phyloP scores from a whole-genome alignment of 2,113 vertebrate species.

The Atrichornis clamosus region DNA sequence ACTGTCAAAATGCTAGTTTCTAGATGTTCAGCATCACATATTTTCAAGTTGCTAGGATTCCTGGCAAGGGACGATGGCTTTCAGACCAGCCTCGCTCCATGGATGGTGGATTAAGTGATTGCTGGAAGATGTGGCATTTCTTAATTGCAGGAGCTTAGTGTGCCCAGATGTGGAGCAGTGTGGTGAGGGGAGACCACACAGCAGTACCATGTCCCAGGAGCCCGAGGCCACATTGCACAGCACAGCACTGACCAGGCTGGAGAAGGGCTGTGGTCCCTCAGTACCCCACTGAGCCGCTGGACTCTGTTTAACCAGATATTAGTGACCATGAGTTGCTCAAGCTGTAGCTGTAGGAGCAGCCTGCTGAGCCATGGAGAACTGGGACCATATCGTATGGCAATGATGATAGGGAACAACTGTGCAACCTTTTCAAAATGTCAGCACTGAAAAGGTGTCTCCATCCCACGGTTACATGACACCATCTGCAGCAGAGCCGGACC shows the following conservation, averaged over 20 bases:
- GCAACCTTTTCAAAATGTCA: neutral
- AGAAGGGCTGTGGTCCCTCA: neutral
- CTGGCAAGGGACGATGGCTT: neutral
- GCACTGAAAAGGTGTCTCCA: neutral
- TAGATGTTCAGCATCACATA: neutral
- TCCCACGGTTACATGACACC: fast-evolving
- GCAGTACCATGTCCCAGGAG: neutral
- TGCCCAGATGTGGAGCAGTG: fast-evolving
- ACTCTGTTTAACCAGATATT: neutral
- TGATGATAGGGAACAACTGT: neutral
- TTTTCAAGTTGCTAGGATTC: neutral
- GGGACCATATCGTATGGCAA: neutral
- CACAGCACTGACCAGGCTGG: neutral
- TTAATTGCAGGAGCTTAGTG: neutral
- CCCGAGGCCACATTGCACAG: fast-evolving
- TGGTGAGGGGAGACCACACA: neutral
- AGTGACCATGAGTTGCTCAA: neutral
- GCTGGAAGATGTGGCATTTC: neutral
- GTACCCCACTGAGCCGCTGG: neutral
- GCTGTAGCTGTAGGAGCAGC: neutral
- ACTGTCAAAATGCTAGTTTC: neutral
- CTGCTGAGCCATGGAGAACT: neutral
- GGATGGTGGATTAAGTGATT: neutral
- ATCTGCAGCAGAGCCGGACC: neutral
- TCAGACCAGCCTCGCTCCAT: neutral